Conservation (phyloP, 2,797 vertebrate genomes). For the Spondyliosoma cantharus region DNA sequence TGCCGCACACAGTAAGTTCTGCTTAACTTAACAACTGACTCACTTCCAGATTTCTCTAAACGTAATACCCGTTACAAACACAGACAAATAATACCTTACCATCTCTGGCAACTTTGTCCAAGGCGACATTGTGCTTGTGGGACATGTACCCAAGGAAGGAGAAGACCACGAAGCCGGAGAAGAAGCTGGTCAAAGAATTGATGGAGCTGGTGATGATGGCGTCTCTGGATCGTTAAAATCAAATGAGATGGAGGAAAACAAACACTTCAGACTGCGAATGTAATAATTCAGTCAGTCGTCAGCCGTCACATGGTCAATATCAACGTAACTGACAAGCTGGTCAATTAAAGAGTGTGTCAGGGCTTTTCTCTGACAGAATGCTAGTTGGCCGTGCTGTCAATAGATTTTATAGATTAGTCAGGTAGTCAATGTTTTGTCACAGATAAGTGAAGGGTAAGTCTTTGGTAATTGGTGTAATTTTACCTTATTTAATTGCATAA, state of each 20-base stretch:
- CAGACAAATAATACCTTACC: constrained; percentile 79
- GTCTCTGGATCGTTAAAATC: constrained; percentile 81
- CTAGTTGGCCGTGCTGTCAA: not conserved
- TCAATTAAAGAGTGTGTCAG: not conserved
- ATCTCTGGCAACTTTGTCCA: constrained; percentile 91
- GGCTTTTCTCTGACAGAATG: no score
- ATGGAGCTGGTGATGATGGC: constrained; percentile 93
- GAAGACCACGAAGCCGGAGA: constrained; percentile 94
- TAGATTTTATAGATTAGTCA: constrained; percentile 20
- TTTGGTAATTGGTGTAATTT: not conserved
- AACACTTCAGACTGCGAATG: not conserved
- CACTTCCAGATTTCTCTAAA: no score
- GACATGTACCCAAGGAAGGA: constrained; percentile 94
- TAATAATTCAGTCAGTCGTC: not conserved
- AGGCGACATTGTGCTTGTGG: constrained; percentile 89
- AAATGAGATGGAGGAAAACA: constrained; percentile 1
- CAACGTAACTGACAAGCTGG: not conserved
- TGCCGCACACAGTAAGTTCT: no score
- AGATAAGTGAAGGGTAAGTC: not conserved
- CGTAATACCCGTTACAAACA: not conserved
- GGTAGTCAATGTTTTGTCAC: not conserved
- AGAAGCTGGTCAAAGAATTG: constrained; percentile 94
- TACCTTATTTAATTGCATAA: not conserved
- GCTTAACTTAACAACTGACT: not conserved
- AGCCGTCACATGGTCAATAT: constrained; percentile 19